Evolutionary conservation across 2,113 vertebrate genomes (phyloP).

Genomic region (Paradoxurus hermaphroditus): DNA sequence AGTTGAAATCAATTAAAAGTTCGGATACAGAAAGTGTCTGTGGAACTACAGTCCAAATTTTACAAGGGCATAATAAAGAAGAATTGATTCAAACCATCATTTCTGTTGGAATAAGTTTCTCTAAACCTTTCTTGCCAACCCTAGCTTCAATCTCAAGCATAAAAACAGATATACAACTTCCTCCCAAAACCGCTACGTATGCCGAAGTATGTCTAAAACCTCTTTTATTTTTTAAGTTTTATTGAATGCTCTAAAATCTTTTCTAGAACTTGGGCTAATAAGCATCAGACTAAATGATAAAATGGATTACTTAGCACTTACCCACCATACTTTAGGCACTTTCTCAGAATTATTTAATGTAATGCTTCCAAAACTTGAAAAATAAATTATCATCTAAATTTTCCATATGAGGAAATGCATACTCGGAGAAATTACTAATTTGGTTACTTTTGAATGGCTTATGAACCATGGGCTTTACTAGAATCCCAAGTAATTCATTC

Average conservation of each 20-base stretch:
- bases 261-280: background rate
- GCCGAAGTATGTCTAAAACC: background rate
- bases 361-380: background rate
- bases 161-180: background rate
- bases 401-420: background rate
- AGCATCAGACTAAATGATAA: background rate
- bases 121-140: background rate
- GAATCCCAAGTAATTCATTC: background rate
- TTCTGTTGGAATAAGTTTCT: background rate
- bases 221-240: background rate
- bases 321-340: background rate
- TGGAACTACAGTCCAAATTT: slow-evolving; percentile 18
- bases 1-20: slow-evolving; percentile 42
- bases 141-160: background rate
- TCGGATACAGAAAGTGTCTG: background rate
- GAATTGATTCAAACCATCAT: background rate
- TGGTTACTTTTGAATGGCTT: background rate
- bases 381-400: background rate
- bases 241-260: background rate
- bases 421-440: background rate
- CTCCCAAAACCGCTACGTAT: background rate
- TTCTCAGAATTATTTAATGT: background rate
- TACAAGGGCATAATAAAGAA: background rate
- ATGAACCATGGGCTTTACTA: background rate
- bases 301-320: background rate